Evolutionary conservation across 1,140 invertebrate species (phyloP).

Genomic region (Drosophila funebris): DNA sequence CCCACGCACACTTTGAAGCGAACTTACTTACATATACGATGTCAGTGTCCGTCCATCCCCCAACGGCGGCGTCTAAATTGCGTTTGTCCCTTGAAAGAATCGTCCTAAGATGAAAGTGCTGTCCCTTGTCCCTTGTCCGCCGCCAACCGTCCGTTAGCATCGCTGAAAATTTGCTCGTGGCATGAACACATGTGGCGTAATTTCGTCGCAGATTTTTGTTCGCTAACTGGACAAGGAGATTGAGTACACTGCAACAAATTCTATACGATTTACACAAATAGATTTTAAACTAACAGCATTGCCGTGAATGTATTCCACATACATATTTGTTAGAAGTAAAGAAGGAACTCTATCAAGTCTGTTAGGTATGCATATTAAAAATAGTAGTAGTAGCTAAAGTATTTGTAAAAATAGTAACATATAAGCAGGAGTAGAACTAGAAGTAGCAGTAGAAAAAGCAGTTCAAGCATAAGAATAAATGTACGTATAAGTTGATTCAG

Average conservation of each 20-base stretch:
- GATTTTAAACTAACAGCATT: neutral
- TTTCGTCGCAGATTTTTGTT: slow-evolving; percentile 82
- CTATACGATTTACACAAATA: neutral
- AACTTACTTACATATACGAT: slow-evolving; percentile 65
- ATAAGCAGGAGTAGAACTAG: too few species aligned
- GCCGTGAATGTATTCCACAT: too few species aligned
- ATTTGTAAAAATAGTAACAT: too few species aligned
- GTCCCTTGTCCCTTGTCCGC: slow-evolving; percentile 71
- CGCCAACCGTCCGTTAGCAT: slow-evolving; percentile 69
- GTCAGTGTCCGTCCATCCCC: slow-evolving; percentile 60
- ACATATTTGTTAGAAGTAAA: too few species aligned
- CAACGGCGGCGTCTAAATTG: slow-evolving; percentile 67
- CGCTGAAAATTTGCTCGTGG: slow-evolving; percentile 81
- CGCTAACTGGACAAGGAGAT: slow-evolving; percentile 81
- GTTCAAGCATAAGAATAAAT: too few species aligned
- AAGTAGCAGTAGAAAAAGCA: too few species aligned
- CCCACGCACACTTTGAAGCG: slow-evolving; percentile 46
- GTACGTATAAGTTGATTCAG: too few species aligned
- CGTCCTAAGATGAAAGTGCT: slow-evolving; percentile 81
- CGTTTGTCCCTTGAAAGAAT: slow-evolving; percentile 81
- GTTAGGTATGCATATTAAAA: too few species aligned
- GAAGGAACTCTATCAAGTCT: too few species aligned
- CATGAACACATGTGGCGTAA: slow-evolving; percentile 82
- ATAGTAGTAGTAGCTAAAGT: too few species aligned
- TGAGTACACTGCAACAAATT: slow-evolving; percentile 55